These are phyloP conservation scores for Cydia amplana DNA, from an alignment of 1,140 invertebrate genomes.

Conservation along the genomic window DNA sequence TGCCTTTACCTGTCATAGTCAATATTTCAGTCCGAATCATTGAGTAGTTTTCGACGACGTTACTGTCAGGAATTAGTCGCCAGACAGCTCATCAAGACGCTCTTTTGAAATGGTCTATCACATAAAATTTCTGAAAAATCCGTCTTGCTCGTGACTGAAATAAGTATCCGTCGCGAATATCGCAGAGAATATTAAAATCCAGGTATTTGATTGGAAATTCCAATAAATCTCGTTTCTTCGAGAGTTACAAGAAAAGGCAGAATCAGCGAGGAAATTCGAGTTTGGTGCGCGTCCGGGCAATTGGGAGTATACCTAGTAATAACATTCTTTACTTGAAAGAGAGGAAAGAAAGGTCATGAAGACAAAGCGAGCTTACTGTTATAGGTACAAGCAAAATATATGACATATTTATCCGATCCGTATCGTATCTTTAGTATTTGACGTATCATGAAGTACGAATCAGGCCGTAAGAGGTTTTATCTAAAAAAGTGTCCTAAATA, in stretches of 20 bases:
- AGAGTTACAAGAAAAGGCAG: conserved; percentile 12
- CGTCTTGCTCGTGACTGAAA: conserved; percentile 38
- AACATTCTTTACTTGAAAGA: too few relatives aligned
- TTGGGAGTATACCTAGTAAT: too few relatives aligned
- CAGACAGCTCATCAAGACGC: not conserved
- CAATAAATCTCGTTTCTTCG: not conserved
- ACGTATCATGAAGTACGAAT: too few relatives aligned
- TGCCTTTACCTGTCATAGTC: too few relatives aligned
- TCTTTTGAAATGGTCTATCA: not conserved
- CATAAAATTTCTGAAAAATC: conserved; percentile 45
- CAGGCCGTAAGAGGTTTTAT: too few relatives aligned
- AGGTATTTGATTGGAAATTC: not conserved
- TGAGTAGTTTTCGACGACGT: not conserved
- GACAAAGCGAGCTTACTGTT: too few relatives aligned
- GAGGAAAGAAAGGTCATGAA: too few relatives aligned
- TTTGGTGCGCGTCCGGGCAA: conserved; percentile 8
- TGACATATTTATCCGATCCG: too few relatives aligned
- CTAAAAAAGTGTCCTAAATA: too few relatives aligned
- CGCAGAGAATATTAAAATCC: conserved; percentile 1
- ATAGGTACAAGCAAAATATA: too few relatives aligned
- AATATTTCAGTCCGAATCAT: too few relatives aligned
- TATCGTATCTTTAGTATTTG: too few relatives aligned
- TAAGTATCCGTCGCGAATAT: not conserved
- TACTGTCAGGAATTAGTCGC: not conserved
- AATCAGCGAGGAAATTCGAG: conserved; percentile 24